A percentile compares a stretch with the other conserved stretches of the same genome.
These are phyloP conservation scores for Antidorcas marsupialis DNA, from an alignment of 2,113 vertebrate species.

Conservation along the genomic window DNA sequence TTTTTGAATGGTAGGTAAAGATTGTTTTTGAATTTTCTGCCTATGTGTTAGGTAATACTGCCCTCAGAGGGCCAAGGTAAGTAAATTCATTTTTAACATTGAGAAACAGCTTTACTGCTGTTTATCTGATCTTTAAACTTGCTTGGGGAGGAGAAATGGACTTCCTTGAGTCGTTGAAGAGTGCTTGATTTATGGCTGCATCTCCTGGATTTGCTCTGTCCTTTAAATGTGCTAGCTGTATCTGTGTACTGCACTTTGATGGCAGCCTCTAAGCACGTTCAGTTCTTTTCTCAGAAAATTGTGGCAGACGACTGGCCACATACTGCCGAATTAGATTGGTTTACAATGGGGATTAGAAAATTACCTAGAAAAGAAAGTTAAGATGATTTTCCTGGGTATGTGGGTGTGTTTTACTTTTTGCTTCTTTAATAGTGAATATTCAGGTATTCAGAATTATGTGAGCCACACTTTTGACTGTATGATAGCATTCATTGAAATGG, in stretches of 20 bases:
- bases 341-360: not conserved
- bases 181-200: not conserved
- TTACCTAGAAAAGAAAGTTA: not conserved
- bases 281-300: not conserved
- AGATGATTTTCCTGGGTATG: not conserved
- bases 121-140: slow-evolving; percentile 3
- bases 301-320: not conserved
- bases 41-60: slow-evolving; percentile 83
- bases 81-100: slow-evolving; percentile 80
- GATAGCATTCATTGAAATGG: not conserved
- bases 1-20: slow-evolving; percentile 57
- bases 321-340: not conserved
- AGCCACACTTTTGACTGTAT: not conserved
- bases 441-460: not conserved
- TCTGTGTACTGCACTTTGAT: not conserved
- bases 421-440: not conserved
- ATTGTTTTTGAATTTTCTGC: slow-evolving; percentile 60
- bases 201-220: not conserved
- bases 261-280: not conserved
- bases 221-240: not conserved
- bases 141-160: not conserved
- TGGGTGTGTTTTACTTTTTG: not conserved
- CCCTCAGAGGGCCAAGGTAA: slow-evolving; percentile 86
- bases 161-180: not conserved
- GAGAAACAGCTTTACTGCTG: slow-evolving; percentile 37